Evolutionary conservation across 2,888 invertebrate genomes (phyloP).

Genomic region (Nomada lathburiana): DNA sequence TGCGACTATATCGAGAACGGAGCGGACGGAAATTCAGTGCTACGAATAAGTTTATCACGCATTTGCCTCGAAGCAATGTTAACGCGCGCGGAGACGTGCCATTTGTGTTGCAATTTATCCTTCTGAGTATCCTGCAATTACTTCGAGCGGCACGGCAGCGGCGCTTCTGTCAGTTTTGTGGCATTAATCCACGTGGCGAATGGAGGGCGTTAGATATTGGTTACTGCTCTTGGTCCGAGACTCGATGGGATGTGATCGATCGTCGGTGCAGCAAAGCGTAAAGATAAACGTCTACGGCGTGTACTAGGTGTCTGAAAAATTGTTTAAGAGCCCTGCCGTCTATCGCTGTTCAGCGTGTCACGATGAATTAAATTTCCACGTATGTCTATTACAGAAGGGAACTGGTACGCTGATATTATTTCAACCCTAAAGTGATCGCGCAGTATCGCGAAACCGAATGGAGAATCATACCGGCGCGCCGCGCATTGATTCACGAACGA

Average conservation of each 20-base stretch:
- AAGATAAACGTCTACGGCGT: slow-evolving; percentile 13
- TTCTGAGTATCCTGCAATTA: background rate
- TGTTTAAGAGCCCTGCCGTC: background rate
- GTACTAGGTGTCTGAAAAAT: background rate
- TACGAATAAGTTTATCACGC: too few species aligned
- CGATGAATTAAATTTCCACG: too few species aligned
- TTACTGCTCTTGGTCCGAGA: slow-evolving; percentile 17
- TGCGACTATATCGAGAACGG: too few species aligned
- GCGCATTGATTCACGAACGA: background rate
- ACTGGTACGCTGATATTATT: too few species aligned
- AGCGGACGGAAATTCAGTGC: too few species aligned
- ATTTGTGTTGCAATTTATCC: background rate
- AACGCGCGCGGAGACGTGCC: too few species aligned
- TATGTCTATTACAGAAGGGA: too few species aligned
- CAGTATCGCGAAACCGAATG: too few species aligned
- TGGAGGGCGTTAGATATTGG: slow-evolving; percentile 22
- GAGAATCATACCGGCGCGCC: too few species aligned
- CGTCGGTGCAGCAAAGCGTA: background rate
- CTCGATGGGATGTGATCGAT: slow-evolving; percentile 33
- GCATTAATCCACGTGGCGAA: slow-evolving; percentile 15
- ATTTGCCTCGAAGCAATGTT: too few species aligned
- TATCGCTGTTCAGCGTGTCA: background rate
- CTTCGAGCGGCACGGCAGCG: background rate
- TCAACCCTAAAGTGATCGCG: too few species aligned
- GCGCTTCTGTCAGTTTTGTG: slow-evolving; percentile 3